Conservation (phyloP, 2,113 vertebrate genomes). For the Cottus gobio region DNA sequence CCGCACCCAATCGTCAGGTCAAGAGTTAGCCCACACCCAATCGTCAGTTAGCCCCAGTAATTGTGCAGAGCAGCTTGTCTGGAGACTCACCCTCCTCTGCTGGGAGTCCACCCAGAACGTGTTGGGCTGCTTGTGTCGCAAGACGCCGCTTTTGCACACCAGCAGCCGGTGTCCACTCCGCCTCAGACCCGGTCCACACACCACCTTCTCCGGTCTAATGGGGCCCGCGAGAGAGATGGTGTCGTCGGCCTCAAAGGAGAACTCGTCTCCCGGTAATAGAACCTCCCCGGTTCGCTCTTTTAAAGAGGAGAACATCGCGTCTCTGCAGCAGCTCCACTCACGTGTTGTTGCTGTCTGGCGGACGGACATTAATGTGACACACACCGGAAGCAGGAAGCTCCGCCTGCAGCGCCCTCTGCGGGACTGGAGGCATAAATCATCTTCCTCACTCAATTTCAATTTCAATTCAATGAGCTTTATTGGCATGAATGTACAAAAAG, state of each 20-base stretch:
- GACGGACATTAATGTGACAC: background rate
- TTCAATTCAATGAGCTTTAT: too few relatives aligned
- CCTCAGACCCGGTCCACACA: slow-evolving; percentile 87
- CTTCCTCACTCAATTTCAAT: too few relatives aligned
- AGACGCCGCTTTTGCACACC: slow-evolving; percentile 90
- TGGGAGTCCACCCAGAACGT: slow-evolving; percentile 95
- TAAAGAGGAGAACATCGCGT: slow-evolving; percentile 62
- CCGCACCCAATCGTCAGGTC: background rate
- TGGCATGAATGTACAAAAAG: too few relatives aligned
- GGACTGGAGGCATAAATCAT: background rate
- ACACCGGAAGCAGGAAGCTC: background rate
- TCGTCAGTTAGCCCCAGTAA: background rate
- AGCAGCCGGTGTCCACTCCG: slow-evolving; percentile 85
- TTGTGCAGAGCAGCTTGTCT: too few relatives aligned
- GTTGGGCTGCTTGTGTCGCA: slow-evolving; percentile 75
- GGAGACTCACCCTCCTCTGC: slow-evolving; percentile 81
- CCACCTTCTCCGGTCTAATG: slow-evolving; percentile 62
- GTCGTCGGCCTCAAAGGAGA: slow-evolving; percentile 59
- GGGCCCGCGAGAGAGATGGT: slow-evolving; percentile 60
- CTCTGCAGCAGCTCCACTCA: background rate
- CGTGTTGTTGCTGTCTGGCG: background rate
- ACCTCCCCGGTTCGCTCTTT: slow-evolving; percentile 70
- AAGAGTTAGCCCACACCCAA: background rate
- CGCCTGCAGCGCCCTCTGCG: background rate
- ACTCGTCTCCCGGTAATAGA: slow-evolving; percentile 81